Base-by-base conservation (phyloP, 2,113 vertebrate species). In the Ceuthmochares aereus region DNA sequence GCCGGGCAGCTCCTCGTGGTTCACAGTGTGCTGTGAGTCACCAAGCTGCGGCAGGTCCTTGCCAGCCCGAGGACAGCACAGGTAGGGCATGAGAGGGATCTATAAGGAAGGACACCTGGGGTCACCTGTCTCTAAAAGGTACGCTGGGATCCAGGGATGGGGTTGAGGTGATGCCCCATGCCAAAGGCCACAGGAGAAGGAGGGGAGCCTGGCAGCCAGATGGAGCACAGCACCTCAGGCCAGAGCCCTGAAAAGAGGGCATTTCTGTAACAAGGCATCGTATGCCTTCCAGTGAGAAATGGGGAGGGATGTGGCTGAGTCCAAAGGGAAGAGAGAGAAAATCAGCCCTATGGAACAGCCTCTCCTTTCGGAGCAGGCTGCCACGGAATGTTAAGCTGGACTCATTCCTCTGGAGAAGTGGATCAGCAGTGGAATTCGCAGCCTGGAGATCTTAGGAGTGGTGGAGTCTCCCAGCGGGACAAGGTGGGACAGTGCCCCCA, bases 11-110 rank as follows among this genome's bases (percentile, higher is more conserved):
- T 87, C 67, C 64, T 42, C 14, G 1, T 2, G 7, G 70, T 5
- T 34, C 52, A 25, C 18, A 10, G 22, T 0, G 11, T 1, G 77
- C 36, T 52, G 79, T 2, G 21, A 78, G 27, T 62, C 30, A 34
- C 56, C 1, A 14, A 29, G 52, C 40, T 4, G 3, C 0, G 1
- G 14, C 30, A n/a, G 63, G 63, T 42, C 49, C 63, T 42, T 2
- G 1, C 6, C 3, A 0, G 23, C 22, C 56, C 20, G 9, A 0
- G 2, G 63, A 27, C 12, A 36, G 45, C 1, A 3, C 18, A 18
- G 56, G 51, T 14, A 29, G 40, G 72, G 80, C 49, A 2, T 3
- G 19, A 27, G 75, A 59, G 27, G 29, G 42, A 26, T 7, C 9
- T 6, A 0, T 12, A 15, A 40, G 51, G 29, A 55, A 26, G 68